Conservation (phyloP, 2,888 invertebrate species). For the Rhingia campestris region DNA sequence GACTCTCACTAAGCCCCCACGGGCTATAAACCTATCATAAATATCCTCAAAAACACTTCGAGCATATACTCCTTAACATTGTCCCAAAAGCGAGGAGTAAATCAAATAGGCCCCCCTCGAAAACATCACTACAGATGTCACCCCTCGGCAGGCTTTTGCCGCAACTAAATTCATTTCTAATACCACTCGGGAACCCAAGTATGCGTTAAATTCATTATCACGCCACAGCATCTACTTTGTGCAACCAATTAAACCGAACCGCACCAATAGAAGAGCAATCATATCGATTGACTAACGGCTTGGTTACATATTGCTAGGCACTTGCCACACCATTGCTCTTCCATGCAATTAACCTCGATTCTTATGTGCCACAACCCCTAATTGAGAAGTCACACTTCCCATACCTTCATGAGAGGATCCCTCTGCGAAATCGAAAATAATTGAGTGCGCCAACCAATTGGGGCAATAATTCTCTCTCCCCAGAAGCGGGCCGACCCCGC, state of each 20-base stretch:
- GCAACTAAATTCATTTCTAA: conserved; percentile 43
- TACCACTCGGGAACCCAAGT: conserved; percentile 35
- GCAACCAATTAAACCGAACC: conserved; percentile 63
- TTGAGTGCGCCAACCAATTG: conserved; percentile 66
- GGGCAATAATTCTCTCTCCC: conserved; percentile 52
- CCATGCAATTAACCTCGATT: conserved; percentile 71
- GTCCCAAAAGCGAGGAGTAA: no score
- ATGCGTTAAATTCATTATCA: conserved; percentile 59
- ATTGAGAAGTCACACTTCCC: conserved; percentile 68
- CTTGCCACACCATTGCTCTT: conserved; percentile 69
- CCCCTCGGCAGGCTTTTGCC: not conserved
- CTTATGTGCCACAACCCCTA: conserved; percentile 54
- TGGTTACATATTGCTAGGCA: conserved; percentile 68
- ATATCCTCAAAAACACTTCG: no score
- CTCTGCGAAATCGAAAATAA: conserved; percentile 65
- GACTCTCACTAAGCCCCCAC: no score
- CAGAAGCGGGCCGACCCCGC: conserved; percentile 15
- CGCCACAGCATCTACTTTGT: conserved; percentile 40
- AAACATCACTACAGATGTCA: not conserved
- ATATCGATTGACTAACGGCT: conserved; percentile 73
- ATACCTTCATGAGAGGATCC: not conserved
- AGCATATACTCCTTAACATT: no score
- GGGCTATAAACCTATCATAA: no score
- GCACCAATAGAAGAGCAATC: conserved; percentile 61
- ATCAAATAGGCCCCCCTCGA: no score